Conservation (phyloP, 1,140 invertebrate species). For the Trichogramma pretiosum region DNA sequence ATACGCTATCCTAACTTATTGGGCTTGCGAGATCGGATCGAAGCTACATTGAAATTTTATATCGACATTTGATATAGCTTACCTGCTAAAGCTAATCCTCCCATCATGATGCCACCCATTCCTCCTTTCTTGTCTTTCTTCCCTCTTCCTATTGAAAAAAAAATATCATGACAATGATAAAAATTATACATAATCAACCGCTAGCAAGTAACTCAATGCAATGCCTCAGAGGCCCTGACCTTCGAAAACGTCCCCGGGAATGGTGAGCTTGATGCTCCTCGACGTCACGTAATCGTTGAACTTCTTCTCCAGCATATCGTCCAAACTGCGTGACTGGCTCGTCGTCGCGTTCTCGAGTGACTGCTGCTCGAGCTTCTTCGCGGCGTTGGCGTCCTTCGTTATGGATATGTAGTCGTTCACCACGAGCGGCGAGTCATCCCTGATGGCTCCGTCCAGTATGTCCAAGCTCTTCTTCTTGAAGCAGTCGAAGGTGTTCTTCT, state of each 20-base stretch:
- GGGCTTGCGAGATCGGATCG: too few species aligned
- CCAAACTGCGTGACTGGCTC: constrained; percentile 27
- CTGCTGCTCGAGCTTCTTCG: constrained; percentile 9
- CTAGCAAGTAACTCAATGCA: too few species aligned
- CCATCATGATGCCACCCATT: constrained; percentile 51
- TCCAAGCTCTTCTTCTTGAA: constrained; percentile 47
- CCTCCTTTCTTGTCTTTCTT: constrained; percentile 44
- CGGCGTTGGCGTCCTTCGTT: constrained; percentile 36
- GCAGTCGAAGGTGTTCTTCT: constrained; percentile 46
- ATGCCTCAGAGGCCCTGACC: too few species aligned
- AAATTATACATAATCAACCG: neutral
- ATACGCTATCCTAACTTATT: too few species aligned
- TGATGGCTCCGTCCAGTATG: constrained; percentile 46
- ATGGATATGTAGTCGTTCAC: constrained; percentile 51
- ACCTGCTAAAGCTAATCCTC: constrained; percentile 55
- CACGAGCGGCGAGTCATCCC: constrained; percentile 49
- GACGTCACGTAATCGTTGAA: constrained; percentile 39
- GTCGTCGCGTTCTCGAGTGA: constrained; percentile 20
- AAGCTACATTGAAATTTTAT: too few species aligned
- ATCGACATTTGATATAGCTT: constrained; percentile 21
- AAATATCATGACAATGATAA: too few species aligned
- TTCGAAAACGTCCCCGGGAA: constrained; percentile 40
- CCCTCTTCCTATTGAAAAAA: constrained; percentile 39
- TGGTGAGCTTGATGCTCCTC: constrained; percentile 39
- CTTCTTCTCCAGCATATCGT: constrained; percentile 37